A percentile compares a stretch with the other conserved stretches of the same genome.
These are phyloP conservation scores for Oreocharis arfaki DNA, from an alignment of 2,113 vertebrate genomes.

Conservation along the genomic window DNA sequence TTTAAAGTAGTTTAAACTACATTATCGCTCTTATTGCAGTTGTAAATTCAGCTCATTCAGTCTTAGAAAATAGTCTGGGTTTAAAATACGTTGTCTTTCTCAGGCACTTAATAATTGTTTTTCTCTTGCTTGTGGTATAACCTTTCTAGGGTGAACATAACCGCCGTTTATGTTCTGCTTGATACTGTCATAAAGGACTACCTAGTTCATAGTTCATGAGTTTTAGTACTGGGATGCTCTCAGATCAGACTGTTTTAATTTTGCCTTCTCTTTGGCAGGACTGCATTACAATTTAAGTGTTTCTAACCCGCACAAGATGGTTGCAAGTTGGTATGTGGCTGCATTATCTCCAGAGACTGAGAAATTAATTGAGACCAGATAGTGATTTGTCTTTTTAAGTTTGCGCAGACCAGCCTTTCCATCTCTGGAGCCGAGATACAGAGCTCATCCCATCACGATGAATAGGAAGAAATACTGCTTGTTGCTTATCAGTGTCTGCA, in stretches of 20 bases:
- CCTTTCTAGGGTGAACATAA: not conserved
- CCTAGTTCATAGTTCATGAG: not conserved
- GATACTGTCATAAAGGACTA: not conserved
- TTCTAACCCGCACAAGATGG: not conserved
- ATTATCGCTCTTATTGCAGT: not conserved
- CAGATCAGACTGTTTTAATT: not conserved
- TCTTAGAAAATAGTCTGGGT: not conserved
- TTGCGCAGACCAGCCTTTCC: not conserved
- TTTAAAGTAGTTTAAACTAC: not conserved
- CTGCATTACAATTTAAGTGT: fast-evolving
- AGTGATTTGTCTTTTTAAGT: not conserved
- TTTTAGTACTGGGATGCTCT: not conserved
- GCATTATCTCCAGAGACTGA: not conserved
- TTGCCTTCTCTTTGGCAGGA: not conserved
- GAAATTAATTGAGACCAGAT: not conserved
- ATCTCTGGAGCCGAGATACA: not conserved
- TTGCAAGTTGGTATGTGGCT: not conserved
- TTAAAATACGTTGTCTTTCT: not conserved
- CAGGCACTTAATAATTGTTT: not conserved
- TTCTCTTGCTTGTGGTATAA: not conserved
- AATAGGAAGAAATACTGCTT: not conserved
- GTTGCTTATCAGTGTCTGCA: not conserved
- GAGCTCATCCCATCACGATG: not conserved
- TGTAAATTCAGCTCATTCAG: not conserved
- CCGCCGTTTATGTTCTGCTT: not conserved